phyloP scores from a whole-genome alignment of 1,140 invertebrate species.

The Drosophila teissieri region DNA sequence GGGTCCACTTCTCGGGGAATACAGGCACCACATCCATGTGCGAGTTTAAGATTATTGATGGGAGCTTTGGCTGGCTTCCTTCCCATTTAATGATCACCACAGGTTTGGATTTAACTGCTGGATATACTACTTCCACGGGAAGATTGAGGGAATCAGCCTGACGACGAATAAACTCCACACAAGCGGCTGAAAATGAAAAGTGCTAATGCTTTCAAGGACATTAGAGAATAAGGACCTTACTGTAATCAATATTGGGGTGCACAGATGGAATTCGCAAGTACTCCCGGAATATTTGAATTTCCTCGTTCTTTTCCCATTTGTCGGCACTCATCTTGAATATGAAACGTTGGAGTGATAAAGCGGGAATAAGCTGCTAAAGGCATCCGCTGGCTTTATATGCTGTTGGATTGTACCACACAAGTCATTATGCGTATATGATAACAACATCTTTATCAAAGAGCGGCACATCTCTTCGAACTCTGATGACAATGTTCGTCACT shows the following conservation, averaged over 20 bases:
- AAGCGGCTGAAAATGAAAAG: slow-evolving; percentile 67
- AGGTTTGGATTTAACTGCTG: slow-evolving; percentile 86
- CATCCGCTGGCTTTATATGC: neutral
- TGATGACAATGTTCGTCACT: neutral
- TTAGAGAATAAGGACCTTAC: slow-evolving; percentile 15
- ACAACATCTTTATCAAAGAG: neutral
- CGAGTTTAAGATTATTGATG: slow-evolving; percentile 91
- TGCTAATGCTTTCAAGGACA: neutral
- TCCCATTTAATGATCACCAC: slow-evolving; percentile 91
- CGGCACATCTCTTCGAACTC: neutral
- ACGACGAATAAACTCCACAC: slow-evolving; percentile 88
- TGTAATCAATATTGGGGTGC: slow-evolving; percentile 92
- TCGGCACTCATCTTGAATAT: slow-evolving; percentile 42
- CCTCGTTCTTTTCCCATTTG: slow-evolving; percentile 86
- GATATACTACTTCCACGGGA: slow-evolving; percentile 85
- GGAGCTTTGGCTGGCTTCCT: slow-evolving; percentile 88
- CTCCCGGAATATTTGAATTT: slow-evolving; percentile 91
- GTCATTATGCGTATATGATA: neutral
- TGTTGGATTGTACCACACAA: neutral
- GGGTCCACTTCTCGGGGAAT: slow-evolving; percentile 87
- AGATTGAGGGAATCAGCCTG: slow-evolving; percentile 88
- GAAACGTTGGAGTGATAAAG: neutral
- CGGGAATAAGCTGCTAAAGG: neutral
- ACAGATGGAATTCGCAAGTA: slow-evolving; percentile 93
- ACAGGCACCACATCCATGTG: slow-evolving; percentile 96